A percentile compares a stretch with the other conserved stretches of the same genome.
Conservation (phyloP, 2,888 invertebrate genomes). For the Hemaris fuciformis region DNA sequence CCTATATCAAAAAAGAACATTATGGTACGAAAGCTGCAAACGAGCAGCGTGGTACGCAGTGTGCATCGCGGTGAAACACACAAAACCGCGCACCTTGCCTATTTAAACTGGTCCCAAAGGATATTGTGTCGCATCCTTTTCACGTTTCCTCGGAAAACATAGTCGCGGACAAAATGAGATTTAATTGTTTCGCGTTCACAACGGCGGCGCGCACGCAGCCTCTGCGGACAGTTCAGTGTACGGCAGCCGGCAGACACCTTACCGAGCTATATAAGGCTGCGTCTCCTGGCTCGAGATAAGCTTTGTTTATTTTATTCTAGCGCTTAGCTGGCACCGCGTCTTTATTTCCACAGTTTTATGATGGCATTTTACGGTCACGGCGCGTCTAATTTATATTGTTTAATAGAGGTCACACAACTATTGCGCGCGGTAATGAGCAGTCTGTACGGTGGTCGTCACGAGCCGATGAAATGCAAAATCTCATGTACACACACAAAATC, state of each 20-base stretch:
- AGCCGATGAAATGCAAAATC: not conserved
- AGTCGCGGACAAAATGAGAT: conserved; percentile 39
- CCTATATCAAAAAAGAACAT: not conserved
- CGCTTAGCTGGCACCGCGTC: conserved; percentile 49
- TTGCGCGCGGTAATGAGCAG: conserved; percentile 21
- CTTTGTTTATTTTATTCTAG: conserved; percentile 64
- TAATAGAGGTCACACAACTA: conserved; percentile 25
- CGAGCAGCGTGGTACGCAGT: not conserved
- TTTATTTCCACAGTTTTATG: conserved; percentile 43
- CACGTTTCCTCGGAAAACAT: conserved; percentile 33
- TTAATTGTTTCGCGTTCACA: conserved; percentile 42
- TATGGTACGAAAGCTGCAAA: conserved; percentile 1
- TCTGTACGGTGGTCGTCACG: conserved; percentile 18
- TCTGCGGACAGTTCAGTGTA: conserved; percentile 42
- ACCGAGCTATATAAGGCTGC: conserved; percentile 60
- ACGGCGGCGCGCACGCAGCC: conserved; percentile 24
- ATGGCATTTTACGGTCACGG: conserved; percentile 32
- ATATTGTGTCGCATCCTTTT: conserved; percentile 39
- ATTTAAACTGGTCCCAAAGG: conserved; percentile 31
- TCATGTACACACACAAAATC: conserved; percentile 26
- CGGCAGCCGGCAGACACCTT: conserved; percentile 41
- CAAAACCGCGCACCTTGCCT: conserved; percentile 39
- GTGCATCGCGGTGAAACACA: conserved; percentile 15
- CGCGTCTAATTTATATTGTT: conserved; percentile 29
- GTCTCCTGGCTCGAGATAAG: conserved; percentile 64